Base-by-base conservation (phyloP, 1,140 invertebrate genomes). In the Drosophila ogumai region DNA sequence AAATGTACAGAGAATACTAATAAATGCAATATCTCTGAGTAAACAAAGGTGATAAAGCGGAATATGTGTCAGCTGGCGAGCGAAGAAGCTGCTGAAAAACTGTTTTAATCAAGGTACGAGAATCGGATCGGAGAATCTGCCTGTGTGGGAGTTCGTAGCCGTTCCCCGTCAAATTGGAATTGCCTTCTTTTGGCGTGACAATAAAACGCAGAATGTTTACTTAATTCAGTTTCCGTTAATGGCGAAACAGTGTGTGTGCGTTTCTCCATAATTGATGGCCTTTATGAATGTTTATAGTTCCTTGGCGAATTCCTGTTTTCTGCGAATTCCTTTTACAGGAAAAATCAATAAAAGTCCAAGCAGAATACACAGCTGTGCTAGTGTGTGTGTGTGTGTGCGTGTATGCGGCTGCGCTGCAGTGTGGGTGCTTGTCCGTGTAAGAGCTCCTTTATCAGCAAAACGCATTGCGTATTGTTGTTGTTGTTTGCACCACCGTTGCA, bases 291-390 rank as follows among this genome's bases (percentile, higher is more conserved):
- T 47, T 36, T 34, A 57, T 54, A 38, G 12, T 58, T 31, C 10
- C 28, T 56, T 44, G 22, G 44, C 47, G 19, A 41, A 46, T 79
- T 47, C 28, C 54, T 32, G 59, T 57, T 61, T 69, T 63, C 25
- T 72, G 72, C 57, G 25, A 44, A 43, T 80, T 84, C 84, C 81
- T 84, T 90, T 56, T 75, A 75, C 84, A 90, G 85, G 85, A 88
- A 90, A 88, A 88, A 88, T 88, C 85, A 85, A 88, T 88, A 88
- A 88, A 81, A 40, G 67, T 81, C 78, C 72, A 88, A 84, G 68
- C 76, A 68, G 73, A 76, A 87, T 64, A 71, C 56, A 57, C 36
- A 43, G 41, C 43, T 67, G 43, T 58, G 47, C n/a, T 5, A 28
- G 68, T 49, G 40, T 40, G 15, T 47, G 47, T 55, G 43, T 69